A percentile compares a stretch with the other conserved stretches of the same genome.
Evolutionary conservation across 2,888 invertebrate genomes (phyloP).

Genomic region (Calameuta filiformis): DNA sequence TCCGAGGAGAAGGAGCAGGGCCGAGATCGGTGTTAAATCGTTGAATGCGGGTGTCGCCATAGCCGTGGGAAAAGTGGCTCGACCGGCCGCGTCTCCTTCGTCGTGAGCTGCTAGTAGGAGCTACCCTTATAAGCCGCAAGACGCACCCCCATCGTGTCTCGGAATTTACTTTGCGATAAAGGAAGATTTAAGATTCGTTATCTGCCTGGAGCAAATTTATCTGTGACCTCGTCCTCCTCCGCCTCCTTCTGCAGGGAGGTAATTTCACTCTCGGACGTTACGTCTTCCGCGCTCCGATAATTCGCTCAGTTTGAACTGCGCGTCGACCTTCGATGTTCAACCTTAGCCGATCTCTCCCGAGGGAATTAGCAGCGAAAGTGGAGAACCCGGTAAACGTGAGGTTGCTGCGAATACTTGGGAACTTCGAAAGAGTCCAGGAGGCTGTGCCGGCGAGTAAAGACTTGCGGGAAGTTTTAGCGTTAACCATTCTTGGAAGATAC

Average conservation of each 20-base stretch:
- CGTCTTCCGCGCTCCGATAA: neutral
- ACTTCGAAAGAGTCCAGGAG: no score
- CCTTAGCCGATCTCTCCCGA: no score
- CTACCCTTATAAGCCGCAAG: slow-evolving; percentile 37
- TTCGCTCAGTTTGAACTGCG: no score
- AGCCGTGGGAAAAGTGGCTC: slow-evolving; percentile 35
- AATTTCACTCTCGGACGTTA: neutral
- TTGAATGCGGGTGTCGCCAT: slow-evolving; percentile 25
- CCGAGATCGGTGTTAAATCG: slow-evolving; percentile 18
- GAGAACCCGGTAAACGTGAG: no score
- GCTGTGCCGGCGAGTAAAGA: no score
- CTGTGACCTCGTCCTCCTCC: slow-evolving; percentile 13
- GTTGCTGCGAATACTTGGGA: no score
- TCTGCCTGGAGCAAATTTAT: slow-evolving; percentile 48
- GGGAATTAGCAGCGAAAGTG: no score
- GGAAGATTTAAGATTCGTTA: slow-evolving; percentile 45
- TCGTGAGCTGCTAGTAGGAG: neutral
- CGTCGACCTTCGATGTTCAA: no score
- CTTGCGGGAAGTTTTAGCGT: no score
- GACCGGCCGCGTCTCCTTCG: slow-evolving; percentile 10
- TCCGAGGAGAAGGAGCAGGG: neutral
- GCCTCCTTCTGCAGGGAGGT: neutral
- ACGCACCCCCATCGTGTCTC: slow-evolving; percentile 31
- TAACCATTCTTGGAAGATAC: no score
- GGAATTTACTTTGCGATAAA: slow-evolving; percentile 52